Evolutionary conservation across 2,888 invertebrate species (phyloP).

Genomic region (Ichneumoninae sp.): DNA sequence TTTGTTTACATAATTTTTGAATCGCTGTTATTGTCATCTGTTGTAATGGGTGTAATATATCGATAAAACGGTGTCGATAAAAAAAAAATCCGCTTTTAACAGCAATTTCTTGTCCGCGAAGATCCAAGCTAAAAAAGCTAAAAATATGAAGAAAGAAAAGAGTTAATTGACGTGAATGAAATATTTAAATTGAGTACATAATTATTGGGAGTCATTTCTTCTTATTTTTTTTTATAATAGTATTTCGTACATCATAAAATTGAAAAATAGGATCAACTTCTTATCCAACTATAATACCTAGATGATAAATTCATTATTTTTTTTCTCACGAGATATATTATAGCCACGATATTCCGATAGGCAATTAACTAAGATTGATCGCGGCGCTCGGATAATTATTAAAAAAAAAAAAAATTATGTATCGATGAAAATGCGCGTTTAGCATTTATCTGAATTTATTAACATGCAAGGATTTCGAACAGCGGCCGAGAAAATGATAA

Average conservation of each 20-base stretch:
- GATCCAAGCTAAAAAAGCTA: too few relatives aligned
- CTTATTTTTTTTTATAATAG: too few relatives aligned
- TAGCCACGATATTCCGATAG: not conserved
- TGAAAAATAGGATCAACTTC: not conserved
- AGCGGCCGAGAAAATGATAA: not conserved
- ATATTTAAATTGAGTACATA: too few relatives aligned
- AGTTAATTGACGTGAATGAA: too few relatives aligned
- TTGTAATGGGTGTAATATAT: too few relatives aligned
- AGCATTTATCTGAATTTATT: constrained; percentile 8
- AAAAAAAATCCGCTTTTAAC: too few relatives aligned
- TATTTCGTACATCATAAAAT: not conserved
- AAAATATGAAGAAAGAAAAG: too few relatives aligned
- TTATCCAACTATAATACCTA: not conserved
- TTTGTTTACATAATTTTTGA: too few relatives aligned
- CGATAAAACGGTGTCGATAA: too few relatives aligned
- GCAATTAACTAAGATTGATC: not conserved
- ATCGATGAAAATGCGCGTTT: not conserved
- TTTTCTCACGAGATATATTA: not conserved
- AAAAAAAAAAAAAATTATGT: not conserved
- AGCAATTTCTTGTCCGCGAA: too few relatives aligned
- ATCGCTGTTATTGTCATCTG: too few relatives aligned
- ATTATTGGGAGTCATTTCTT: too few relatives aligned
- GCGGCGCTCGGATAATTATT: not conserved
- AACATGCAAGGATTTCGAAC: not conserved
- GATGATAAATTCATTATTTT: not conserved